Evolutionary conservation across 2,888 invertebrate species (phyloP).

Genomic region (Omphaloscelis lunosa): DNA sequence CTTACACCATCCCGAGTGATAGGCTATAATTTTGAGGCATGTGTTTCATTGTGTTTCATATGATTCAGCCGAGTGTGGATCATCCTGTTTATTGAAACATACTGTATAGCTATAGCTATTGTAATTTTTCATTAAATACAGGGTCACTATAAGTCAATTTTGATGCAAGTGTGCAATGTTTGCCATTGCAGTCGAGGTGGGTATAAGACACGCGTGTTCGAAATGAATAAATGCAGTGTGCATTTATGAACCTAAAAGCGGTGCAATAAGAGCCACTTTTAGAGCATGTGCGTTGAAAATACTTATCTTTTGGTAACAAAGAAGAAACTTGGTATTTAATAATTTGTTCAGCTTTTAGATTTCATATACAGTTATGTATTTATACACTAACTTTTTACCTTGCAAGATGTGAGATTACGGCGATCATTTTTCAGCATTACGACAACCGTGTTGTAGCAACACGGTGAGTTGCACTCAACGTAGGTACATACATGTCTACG

Average conservation of each 20-base stretch:
- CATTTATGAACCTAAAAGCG: neutral
- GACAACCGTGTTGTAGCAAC: neutral
- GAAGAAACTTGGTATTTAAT: neutral
- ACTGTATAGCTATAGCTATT: too few species aligned
- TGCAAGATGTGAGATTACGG: neutral
- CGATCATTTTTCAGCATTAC: neutral
- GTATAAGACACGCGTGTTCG: neutral
- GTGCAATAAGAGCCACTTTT: neutral
- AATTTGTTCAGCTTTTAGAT: neutral
- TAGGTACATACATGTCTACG: too few species aligned
- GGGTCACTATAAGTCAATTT: neutral
- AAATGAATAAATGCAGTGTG: too few species aligned
- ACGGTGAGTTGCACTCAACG: neutral
- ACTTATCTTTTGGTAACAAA: neutral
- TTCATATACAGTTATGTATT: neutral
- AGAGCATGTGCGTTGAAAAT: neutral
- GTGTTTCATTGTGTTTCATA: too few species aligned
- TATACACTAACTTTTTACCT: neutral
- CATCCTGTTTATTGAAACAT: too few species aligned
- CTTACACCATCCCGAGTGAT: too few species aligned
- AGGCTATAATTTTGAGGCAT: too few species aligned
- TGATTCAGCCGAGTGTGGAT: too few species aligned
- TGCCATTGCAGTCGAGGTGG: neutral
- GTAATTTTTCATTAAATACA: neutral
- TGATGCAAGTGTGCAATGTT: neutral